phyloP scores from a whole-genome alignment of 2,888 invertebrate species.

The Cerastoderma edule region DNA sequence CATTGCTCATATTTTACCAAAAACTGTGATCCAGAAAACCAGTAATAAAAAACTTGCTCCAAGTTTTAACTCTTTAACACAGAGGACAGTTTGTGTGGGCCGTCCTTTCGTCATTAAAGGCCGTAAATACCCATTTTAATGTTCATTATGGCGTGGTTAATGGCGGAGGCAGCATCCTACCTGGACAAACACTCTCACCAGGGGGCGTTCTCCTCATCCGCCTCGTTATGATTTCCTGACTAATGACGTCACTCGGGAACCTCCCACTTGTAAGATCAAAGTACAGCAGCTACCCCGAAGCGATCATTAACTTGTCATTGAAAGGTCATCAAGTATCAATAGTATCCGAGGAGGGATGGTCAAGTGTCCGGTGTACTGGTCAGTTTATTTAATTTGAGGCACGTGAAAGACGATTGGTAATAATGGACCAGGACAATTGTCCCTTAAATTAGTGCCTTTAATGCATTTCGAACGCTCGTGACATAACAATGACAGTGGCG shows the following conservation, averaged over 20 bases:
- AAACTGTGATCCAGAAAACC: too few species aligned
- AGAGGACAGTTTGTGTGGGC: slow-evolving; percentile 22
- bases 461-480: too few species aligned
- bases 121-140: slow-evolving; percentile 14
- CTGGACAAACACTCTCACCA: slow-evolving; percentile 18
- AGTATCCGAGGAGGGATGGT: slow-evolving; percentile 35
- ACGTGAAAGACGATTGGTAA: slow-evolving; percentile 22
- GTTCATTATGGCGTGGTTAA: slow-evolving; percentile 18
- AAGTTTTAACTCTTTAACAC: too few species aligned
- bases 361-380: slow-evolving; percentile 44
- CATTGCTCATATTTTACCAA: too few species aligned
- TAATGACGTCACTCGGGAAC: slow-evolving; percentile 49
- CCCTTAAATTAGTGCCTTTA: too few species aligned
- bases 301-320: slow-evolving; percentile 50
- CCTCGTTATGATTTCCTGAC: slow-evolving; percentile 47
- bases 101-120: background rate
- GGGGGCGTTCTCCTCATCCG: slow-evolving; percentile 12
- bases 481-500: too few species aligned
- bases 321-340: slow-evolving; percentile 42
- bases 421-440: slow-evolving; percentile 16
- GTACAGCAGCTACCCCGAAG: slow-evolving; percentile 37
- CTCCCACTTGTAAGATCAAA: slow-evolving; percentile 44
- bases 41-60: too few species aligned
- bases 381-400: slow-evolving; percentile 30
- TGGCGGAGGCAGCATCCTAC: slow-evolving; percentile 12